These are phyloP conservation scores for Brachycybe producta DNA, from an alignment of 2,888 invertebrate species.

Conservation along the genomic window DNA sequence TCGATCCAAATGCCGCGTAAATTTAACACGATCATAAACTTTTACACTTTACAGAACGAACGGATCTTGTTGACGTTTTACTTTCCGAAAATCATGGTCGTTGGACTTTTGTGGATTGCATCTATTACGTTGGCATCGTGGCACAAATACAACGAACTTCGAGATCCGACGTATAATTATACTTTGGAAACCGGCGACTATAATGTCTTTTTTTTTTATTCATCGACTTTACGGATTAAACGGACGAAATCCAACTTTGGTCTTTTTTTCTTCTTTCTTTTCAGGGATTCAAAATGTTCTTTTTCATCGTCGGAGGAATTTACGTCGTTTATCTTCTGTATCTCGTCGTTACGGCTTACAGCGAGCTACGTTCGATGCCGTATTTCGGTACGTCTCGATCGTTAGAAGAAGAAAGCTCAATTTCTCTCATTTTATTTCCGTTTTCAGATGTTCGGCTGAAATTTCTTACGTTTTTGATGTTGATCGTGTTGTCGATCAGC, in stretches of 20 bases:
- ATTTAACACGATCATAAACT: slow-evolving; percentile 22
- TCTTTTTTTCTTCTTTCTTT: slow-evolving; percentile 29
- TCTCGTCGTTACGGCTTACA: slow-evolving; percentile 77
- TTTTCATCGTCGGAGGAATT: slow-evolving; percentile 67
- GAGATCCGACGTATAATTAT: slow-evolving; percentile 87
- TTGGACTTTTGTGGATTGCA: slow-evolving; percentile 73
- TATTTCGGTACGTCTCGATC: slow-evolving; percentile 76
- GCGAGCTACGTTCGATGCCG: slow-evolving; percentile 89
- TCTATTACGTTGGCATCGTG: slow-evolving; percentile 74
- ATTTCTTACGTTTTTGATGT: slow-evolving; percentile 73
- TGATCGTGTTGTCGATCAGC: slow-evolving; percentile 61
- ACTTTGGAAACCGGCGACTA: slow-evolving; percentile 68
- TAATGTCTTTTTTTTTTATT: slow-evolving; percentile 27
- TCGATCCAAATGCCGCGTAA: too few species aligned
- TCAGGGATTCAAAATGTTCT: slow-evolving; percentile 80
- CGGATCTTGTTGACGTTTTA: slow-evolving; percentile 74
- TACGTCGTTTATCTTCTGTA: slow-evolving; percentile 75
- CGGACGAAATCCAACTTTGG: too few species aligned
- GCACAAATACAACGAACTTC: slow-evolving; percentile 75
- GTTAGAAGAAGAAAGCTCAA: too few species aligned
- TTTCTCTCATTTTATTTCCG: too few species aligned
- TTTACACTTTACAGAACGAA: slow-evolving; percentile 54
- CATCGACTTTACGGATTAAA: too few species aligned
- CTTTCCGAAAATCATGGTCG: slow-evolving; percentile 72
- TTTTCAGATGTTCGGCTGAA: slow-evolving; percentile 75